Conservation (phyloP, 1,140 invertebrate genomes). For the Melitaea cinxia region DNA sequence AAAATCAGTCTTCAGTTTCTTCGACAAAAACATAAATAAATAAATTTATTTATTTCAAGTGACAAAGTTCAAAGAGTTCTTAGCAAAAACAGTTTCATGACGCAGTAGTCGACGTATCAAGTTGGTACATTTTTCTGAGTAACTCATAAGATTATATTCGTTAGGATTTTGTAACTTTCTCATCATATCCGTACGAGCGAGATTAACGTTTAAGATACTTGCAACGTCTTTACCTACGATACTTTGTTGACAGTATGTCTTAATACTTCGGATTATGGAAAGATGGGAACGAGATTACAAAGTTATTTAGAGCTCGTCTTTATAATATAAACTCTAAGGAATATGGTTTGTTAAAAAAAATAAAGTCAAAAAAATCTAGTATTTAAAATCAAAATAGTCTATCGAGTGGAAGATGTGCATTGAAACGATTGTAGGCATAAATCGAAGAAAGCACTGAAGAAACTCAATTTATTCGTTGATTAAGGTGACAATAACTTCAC, state of each 20-base stretch:
- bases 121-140: neutral
- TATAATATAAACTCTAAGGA: too few relatives aligned
- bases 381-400: too few relatives aligned
- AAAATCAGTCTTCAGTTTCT: too few relatives aligned
- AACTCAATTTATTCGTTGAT: too few relatives aligned
- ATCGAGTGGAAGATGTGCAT: too few relatives aligned
- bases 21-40: too few relatives aligned
- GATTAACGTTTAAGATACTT: constrained; percentile 4
- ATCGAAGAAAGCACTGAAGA: too few relatives aligned
- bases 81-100: neutral
- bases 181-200: neutral
- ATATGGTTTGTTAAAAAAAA: too few relatives aligned
- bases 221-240: neutral
- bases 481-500: too few relatives aligned
- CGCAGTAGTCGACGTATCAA: neutral
- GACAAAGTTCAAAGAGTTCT: neutral
- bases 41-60: too few relatives aligned
- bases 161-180: neutral
- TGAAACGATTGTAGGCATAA: too few relatives aligned
- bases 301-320: neutral
- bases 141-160: neutral
- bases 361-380: too few relatives aligned
- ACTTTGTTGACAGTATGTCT: constrained; percentile 2
- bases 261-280: neutral
- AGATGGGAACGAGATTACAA: neutral